Base-by-base conservation (phyloP, 2,113 vertebrate genomes). In the Xiphophorus hellerii region DNA sequence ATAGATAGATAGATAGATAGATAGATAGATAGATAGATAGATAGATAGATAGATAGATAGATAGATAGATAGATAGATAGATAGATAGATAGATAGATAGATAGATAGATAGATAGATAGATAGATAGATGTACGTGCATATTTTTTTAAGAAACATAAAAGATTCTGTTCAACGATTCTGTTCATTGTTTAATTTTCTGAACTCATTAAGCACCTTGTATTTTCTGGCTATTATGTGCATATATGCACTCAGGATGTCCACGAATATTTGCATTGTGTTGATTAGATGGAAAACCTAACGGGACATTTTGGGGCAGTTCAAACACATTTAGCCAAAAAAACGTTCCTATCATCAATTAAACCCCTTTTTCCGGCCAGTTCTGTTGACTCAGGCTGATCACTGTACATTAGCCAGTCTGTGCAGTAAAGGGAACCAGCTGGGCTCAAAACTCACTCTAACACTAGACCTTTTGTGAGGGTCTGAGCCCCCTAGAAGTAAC, bases 341-440 rank as follows among this genome's bases (percentile, higher is more conserved):
- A 73, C 71, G 89, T 88, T 90, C 85, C 88, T 60, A 87, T 87
- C 84, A 92, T 93, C 89, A 93, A 93, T 93, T 92, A 91, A 91
- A 81, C 30, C 65, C 67, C 69, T 78, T 90, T 88, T 87, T 66
- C 90, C 64, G 77, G 80, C 85, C 84, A 87, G 82, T 54, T 74
- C 89, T 93, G 94, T 94, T 93, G 91, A 94, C 90, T 91, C 89
- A 93, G 85, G 82, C 90, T 91, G 93, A 93, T 93, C 90, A 91
- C 88, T 92, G 91, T 90, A 90, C 89, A 90, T 89, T 90, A 89
- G 84, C 88, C 84, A 80, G 90, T 90, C 87, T 81, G 82, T 69
- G 78, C 86, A 75, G 85, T 94, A 93, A 93, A 91, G 76, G 88
- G 90, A 94, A 94, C 92, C 93, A 94, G 89, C 93, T 93, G 92